Conservation (phyloP, 1,140 invertebrate species). For the Calephelis virginiensis region DNA sequence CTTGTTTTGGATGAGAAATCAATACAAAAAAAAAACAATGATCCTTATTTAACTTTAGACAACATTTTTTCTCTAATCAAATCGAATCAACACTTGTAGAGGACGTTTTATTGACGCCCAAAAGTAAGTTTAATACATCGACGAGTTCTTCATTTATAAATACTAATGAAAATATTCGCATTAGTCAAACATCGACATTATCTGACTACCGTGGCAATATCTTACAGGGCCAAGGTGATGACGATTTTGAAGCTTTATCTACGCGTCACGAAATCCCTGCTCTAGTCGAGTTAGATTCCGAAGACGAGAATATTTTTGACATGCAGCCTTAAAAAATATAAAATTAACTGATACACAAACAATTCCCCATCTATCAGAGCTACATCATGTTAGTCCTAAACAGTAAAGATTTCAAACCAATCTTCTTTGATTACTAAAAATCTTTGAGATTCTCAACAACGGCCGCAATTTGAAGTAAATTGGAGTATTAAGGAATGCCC, state of each 20-base stretch:
- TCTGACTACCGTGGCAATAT: neutral
- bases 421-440: constrained; percentile 5
- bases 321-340: neutral
- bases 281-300: neutral
- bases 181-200: neutral
- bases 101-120: neutral
- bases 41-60: neutral
- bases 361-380: neutral
- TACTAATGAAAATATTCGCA: neutral
- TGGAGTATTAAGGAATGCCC: constrained; percentile 6
- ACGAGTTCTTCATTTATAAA: neutral
- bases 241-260: neutral
- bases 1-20: neutral
- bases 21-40: neutral
- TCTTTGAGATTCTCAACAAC: constrained; percentile 1
- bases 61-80: neutral
- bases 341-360: neutral
- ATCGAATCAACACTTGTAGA: neutral
- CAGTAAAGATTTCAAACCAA: neutral
- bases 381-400: neutral
- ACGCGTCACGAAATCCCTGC: neutral
- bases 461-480: constrained; percentile 10
- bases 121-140: constrained; percentile 1
- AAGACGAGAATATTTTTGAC: neutral
- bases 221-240: neutral